These are phyloP conservation scores for Chaetodon trifascialis DNA, from an alignment of 2,113 vertebrate species.

Conservation along the genomic window DNA sequence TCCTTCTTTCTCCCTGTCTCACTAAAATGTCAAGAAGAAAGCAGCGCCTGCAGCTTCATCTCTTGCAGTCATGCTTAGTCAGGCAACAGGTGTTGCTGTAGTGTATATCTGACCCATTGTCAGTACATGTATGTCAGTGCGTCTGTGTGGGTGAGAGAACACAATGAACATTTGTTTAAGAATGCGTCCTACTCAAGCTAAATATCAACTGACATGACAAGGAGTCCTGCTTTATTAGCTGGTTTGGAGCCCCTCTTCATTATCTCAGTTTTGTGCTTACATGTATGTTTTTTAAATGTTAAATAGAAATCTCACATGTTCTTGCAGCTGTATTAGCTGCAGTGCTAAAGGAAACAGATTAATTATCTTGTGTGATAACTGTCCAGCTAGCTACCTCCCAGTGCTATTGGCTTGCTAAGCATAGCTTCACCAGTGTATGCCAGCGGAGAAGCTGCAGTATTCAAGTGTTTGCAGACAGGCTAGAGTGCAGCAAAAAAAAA, in stretches of 20 bases:
- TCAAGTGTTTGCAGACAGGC: background rate
- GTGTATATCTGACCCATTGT: background rate
- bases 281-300: background rate
- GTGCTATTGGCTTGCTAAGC: background rate
- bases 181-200: no score
- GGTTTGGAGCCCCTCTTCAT: background rate
- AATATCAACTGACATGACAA: background rate
- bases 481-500: background rate
- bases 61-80: background rate
- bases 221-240: background rate
- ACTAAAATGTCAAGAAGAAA: background rate
- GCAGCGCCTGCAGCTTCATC: background rate
- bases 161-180: background rate
- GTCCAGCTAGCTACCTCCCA: background rate
- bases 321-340: background rate
- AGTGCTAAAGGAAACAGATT: background rate
- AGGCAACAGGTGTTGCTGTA: background rate
- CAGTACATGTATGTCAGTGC: background rate
- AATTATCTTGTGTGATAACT: background rate
- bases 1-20: background rate
- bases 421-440: background rate
- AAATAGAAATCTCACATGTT: no score
- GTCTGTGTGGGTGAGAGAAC: background rate
- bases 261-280: background rate
- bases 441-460: background rate